Conservation (phyloP, 2,113 vertebrate genomes). For the Apistogramma diplotaenia region DNA sequence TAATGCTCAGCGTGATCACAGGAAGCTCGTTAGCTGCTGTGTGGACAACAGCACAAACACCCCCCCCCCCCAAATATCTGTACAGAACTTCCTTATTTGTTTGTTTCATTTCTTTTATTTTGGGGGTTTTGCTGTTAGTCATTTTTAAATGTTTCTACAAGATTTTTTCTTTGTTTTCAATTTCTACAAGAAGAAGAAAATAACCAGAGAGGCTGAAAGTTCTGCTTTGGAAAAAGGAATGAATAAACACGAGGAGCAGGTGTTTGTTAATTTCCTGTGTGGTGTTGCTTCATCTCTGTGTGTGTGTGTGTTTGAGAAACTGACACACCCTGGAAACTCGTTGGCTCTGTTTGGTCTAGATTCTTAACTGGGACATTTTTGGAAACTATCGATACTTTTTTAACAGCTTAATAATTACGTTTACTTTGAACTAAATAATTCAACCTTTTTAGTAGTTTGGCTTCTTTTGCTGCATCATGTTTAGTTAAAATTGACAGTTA, state of each 20-base stretch:
- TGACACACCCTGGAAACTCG: too few species aligned
- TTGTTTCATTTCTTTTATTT: neutral
- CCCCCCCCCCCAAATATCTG: neutral
- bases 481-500: too few species aligned
- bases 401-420: neutral
- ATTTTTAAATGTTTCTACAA: slow-evolving; percentile 60
- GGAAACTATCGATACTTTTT: neutral
- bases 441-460: too few species aligned
- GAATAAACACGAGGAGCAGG: slow-evolving; percentile 35
- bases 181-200: slow-evolving; percentile 52
- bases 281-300: neutral
- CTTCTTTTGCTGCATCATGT: too few species aligned
- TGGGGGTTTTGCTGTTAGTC: neutral
- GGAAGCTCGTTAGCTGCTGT: slow-evolving; percentile 19
- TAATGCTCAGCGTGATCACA: neutral
- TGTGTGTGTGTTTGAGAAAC: too few species aligned
- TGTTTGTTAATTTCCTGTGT: neutral
- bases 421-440: neutral
- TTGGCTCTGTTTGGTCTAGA: neutral
- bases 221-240: slow-evolving; percentile 48
- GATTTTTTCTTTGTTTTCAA: slow-evolving; percentile 14
- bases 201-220: neutral
- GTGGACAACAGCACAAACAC: neutral
- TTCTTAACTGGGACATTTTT: neutral
- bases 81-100: slow-evolving; percentile 28